Conservation (phyloP, 1,140 invertebrate genomes). For the Brachionus koreanus region DNA sequence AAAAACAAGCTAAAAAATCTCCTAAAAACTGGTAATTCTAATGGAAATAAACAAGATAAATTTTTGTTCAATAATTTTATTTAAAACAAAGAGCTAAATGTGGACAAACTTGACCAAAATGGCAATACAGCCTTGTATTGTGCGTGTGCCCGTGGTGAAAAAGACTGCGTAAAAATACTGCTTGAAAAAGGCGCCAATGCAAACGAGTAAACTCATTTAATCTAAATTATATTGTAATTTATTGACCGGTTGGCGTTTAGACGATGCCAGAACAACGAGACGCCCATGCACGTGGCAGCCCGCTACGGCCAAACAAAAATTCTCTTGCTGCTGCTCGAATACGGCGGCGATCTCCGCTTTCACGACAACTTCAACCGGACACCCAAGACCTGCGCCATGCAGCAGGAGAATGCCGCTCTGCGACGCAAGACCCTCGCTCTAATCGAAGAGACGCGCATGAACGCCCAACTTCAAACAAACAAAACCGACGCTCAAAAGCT, state of each 20-base stretch:
- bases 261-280: conserved; percentile 26
- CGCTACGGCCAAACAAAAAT: background rate
- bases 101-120: background rate
- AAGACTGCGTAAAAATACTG: conserved; percentile 28
- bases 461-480: conserved; percentile 7
- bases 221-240: background rate
- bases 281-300: conserved; percentile 11
- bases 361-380: conserved; percentile 13
- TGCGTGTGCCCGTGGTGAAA: background rate
- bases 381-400: conserved; percentile 31
- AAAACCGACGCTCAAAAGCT: conserved; percentile 4
- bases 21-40: conserved; percentile 29
- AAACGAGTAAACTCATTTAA: conserved; percentile 4
- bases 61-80: no score
- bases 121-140: conserved; percentile 34
- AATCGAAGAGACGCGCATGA: conserved; percentile 36
- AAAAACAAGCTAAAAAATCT: conserved; percentile 38
- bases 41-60: no score
- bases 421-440: conserved; percentile 28
- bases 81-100: background rate
- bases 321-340: background rate
- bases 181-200: conserved; percentile 16
- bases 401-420: background rate
- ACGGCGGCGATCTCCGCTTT: conserved; percentile 33
- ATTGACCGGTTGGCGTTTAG: background rate